phyloP scores from a whole-genome alignment of 2,888 invertebrate species.

The Liopterus haemorrhoidalis region DNA sequence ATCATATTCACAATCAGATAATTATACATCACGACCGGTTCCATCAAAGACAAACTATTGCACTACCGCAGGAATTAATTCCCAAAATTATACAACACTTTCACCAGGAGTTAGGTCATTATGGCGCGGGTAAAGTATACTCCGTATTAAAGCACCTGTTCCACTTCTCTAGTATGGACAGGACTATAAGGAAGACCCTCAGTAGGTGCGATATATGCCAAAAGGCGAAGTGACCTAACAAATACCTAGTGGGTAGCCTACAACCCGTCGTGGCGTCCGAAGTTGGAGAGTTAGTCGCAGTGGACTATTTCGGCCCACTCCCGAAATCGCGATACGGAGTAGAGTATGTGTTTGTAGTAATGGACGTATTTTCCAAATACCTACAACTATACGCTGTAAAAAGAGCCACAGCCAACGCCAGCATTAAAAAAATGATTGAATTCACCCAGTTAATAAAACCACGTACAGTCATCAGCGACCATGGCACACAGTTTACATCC shows the following conservation, averaged over 20 bases:
- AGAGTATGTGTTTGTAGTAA: conserved; percentile 15
- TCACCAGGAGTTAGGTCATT: not conserved
- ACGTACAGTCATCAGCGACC: no score
- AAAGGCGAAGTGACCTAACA: conserved; percentile 5
- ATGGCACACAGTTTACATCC: conserved; percentile 19
- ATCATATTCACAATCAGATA: not conserved
- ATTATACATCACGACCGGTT: not conserved
- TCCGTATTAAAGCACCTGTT: conserved; percentile 3
- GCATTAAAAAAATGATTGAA: not conserved
- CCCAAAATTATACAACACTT: not conserved
- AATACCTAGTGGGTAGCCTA: not conserved
- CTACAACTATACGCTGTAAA: conserved; percentile 12
- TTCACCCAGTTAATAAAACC: no score
- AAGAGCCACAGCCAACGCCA: conserved; percentile 7
- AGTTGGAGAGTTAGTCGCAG: conserved; percentile 5
- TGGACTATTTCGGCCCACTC: conserved; percentile 17
- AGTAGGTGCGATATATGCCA: not conserved
- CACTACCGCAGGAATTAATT: conserved; percentile 1
- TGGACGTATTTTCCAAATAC: conserved; percentile 21
- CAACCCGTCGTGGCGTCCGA: not conserved
- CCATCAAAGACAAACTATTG: not conserved
- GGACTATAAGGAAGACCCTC: not conserved
- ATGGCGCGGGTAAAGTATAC: conserved; percentile 1
- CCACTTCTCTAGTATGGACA: conserved; percentile 1
- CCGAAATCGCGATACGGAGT: conserved; percentile 3